Conservation (phyloP, 2,888 invertebrate genomes). For the Epiblema foenella region DNA sequence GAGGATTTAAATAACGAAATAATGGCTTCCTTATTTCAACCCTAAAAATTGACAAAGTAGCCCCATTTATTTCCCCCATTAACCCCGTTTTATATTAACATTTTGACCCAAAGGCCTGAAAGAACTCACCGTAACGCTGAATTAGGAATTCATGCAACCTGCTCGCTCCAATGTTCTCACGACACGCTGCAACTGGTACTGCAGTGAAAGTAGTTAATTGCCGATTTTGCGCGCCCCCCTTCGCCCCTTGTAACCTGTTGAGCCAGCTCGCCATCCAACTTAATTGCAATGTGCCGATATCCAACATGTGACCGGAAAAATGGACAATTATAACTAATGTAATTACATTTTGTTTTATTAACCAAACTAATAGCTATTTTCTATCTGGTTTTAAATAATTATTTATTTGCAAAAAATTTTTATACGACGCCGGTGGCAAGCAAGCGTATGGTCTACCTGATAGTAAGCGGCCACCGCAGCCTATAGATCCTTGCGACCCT, state of each 20-base stretch:
- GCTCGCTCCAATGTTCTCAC: conserved; percentile 16
- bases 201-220: conserved; percentile 40
- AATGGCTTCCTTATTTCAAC: too few species aligned
- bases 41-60: not conserved
- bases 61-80: not conserved
- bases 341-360: too few species aligned
- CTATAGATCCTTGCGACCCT: too few species aligned
- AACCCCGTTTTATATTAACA: too few species aligned
- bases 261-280: not conserved
- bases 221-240: conserved; percentile 11
- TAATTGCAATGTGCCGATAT: conserved; percentile 1
- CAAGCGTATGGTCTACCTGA: too few species aligned
- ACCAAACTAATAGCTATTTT: too few species aligned
- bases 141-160: not conserved
- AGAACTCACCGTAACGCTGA: not conserved
- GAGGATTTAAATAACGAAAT: too few species aligned
- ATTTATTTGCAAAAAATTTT: too few species aligned
- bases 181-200: conserved; percentile 1
- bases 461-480: too few species aligned
- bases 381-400: too few species aligned
- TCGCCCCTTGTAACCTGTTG: conserved; percentile 12
- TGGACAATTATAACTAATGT: not conserved
- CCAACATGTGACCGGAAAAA: not conserved
- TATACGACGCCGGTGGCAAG: too few species aligned
- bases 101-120: not conserved